phyloP scores from a whole-genome alignment of 2,888 invertebrate species.

The Drosophila macrospina region DNA sequence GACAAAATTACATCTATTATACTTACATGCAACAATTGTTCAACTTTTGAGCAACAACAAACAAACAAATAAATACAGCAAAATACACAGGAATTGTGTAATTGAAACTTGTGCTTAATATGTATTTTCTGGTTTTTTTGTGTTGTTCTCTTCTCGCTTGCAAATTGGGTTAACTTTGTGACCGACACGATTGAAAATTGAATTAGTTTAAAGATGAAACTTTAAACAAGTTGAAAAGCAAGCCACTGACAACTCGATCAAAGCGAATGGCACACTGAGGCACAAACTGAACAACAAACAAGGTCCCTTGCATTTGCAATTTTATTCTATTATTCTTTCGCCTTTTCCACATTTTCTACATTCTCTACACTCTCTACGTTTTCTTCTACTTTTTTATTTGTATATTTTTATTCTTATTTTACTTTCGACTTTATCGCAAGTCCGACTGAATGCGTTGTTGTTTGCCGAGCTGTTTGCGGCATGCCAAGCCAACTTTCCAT shows the following conservation, averaged over 20 bases:
- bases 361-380: neutral
- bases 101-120: conserved; percentile 25
- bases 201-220: conserved; percentile 52
- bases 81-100: neutral
- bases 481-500: conserved; percentile 45
- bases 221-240: conserved; percentile 47
- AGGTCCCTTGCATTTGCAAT: conserved; percentile 30
- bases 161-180: conserved; percentile 70
- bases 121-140: conserved; percentile 26
- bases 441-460: conserved; percentile 33
- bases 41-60: conserved; percentile 25
- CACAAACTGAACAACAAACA: conserved; percentile 46
- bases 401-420: conserved; percentile 10
- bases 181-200: conserved; percentile 62
- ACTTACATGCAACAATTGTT: conserved; percentile 59
- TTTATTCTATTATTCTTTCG: conserved; percentile 21
- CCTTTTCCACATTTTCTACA: conserved; percentile 7
- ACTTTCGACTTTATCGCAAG: conserved; percentile 29
- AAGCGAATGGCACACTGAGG: conserved; percentile 45
- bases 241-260: conserved; percentile 59
- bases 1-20: conserved; percentile 31
- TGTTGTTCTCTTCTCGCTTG: conserved; percentile 26
- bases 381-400: conserved; percentile 34
- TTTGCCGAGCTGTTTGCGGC: conserved; percentile 32
- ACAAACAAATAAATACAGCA: neutral